These are phyloP conservation scores for Lutjanus argentimaculatus DNA, from an alignment of 2,797 vertebrate species.

Conservation along the genomic window DNA sequence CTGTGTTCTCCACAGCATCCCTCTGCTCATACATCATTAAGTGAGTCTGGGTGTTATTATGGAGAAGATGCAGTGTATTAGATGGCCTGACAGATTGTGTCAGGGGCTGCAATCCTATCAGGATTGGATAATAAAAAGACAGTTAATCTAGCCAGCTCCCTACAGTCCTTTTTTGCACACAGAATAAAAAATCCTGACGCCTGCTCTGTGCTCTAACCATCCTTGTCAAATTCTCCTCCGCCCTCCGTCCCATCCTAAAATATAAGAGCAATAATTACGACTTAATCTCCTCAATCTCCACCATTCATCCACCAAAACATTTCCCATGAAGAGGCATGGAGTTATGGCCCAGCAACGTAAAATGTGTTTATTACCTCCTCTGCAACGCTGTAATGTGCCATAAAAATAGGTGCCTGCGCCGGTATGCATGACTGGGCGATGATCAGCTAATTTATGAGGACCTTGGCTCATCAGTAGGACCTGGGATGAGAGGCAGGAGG, in stretches of 20 bases:
- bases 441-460: slow-evolving; percentile 79
- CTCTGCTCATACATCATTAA: slow-evolving; percentile 78
- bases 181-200: slow-evolving; percentile 57
- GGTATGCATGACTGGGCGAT: slow-evolving; percentile 60
- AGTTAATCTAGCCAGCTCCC: slow-evolving; percentile 79
- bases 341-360: slow-evolving; percentile 61
- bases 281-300: slow-evolving; percentile 74
- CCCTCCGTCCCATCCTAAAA: slow-evolving; percentile 57
- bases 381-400: slow-evolving; percentile 61
- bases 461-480: slow-evolving; percentile 61
- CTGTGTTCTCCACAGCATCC: slow-evolving; percentile 48
- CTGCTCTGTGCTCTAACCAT: slow-evolving; percentile 46
- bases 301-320: slow-evolving; percentile 68
- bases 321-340: slow-evolving; percentile 51
- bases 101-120: slow-evolving; percentile 75
- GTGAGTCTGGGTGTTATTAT: slow-evolving; percentile 75
- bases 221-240: slow-evolving; percentile 72
- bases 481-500: slow-evolving; percentile 25
- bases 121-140: slow-evolving; percentile 80
- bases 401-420: slow-evolving; percentile 62
- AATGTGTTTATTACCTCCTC: slow-evolving; percentile 74
- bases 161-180: slow-evolving; percentile 56
- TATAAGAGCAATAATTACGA: slow-evolving; percentile 79
- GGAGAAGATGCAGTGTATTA: slow-evolving; percentile 73
- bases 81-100: slow-evolving; percentile 81